Evolutionary conservation across 2,888 invertebrate species (phyloP), one percentile per base, ranked within the genome.

Genomic region (Teleogryllus oceanicus): DNA sequence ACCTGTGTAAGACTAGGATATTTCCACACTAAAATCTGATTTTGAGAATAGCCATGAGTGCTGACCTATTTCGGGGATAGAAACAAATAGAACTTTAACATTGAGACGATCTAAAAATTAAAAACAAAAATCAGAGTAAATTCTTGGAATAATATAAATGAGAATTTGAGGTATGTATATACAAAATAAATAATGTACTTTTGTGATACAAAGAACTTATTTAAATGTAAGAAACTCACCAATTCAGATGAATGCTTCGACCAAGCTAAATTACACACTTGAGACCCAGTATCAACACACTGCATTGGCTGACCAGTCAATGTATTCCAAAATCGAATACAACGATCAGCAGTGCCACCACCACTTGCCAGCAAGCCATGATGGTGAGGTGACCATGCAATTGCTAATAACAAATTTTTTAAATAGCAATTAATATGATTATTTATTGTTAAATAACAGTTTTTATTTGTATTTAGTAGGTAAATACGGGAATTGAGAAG

Each of bases 331-430:
- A 99, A 99, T 24, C 97, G 91, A 82, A 98, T 97, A 86, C 96
- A 97, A 49, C 98, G 89, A 88, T 99, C 99, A 0, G 98, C 99
- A 0, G 99, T 99, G n/a, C 99, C 99, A n/a, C 99, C 99, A 76
- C 99, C 99, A 74, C 96, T 96, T 0, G 98, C 98, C 82, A 99
- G 88, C 78, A 99, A 89, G 0, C 98, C 98, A 88, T 98, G 98
- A 88, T 98, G 98, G 89, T 99, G 98, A 0, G 99, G 98, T 2
- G 98, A 98, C 99, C 99, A 99, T 37, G 99, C 98, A 84, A 99
- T 97, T 0, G 99, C 99, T 87, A 80, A 49, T 79, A 79, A 74
- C 77, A 80, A 78, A 8, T 37, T 21, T 5, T 8, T 1, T 5
- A 37, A 37, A 37, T 1, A 37, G 37, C 37, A 37, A 37, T 37